These are phyloP conservation scores for Pogonocichla stellata DNA, from an alignment of 2,113 vertebrate genomes.

Conservation along the genomic window DNA sequence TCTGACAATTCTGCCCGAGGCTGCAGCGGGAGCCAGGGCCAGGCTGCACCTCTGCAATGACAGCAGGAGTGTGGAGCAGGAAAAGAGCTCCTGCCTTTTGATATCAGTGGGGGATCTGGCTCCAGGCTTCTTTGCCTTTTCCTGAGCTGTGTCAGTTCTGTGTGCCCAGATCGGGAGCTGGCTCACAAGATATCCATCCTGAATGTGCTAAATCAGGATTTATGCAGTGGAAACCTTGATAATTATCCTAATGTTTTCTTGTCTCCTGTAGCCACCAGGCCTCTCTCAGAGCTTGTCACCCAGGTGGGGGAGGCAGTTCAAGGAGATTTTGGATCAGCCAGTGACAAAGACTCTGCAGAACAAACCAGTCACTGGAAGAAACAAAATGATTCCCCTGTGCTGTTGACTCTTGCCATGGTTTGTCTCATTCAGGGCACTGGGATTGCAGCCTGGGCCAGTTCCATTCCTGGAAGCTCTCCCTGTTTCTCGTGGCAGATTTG, in stretches of 20 bases:
- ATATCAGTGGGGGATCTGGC: not conserved
- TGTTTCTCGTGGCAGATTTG: not conserved
- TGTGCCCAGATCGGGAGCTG: not conserved
- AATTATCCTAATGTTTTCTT: not conserved
- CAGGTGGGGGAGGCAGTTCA: not conserved
- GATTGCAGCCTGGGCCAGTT: not conserved
- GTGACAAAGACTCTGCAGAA: not conserved
- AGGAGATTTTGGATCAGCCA: not conserved
- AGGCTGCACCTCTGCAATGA: not conserved
- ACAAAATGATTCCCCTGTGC: fast-evolving
- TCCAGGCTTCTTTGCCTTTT: not conserved
- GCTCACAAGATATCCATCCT: not conserved
- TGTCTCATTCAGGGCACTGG: not conserved
- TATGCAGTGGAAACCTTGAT: not conserved
- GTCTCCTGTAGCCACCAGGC: not conserved
- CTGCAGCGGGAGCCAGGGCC: not conserved
- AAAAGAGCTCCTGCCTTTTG: not conserved
- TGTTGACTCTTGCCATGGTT: not conserved
- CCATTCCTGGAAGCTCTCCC: not conserved
- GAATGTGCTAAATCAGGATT: not conserved
- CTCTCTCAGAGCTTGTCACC: not conserved
- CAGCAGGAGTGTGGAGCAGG: not conserved
- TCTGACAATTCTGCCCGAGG: not conserved
- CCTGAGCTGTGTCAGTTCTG: not conserved
- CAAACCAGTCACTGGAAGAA: not conserved